These are phyloP conservation scores for Eupeodes corollae DNA, from an alignment of 1,140 invertebrate species.

Conservation along the genomic window DNA sequence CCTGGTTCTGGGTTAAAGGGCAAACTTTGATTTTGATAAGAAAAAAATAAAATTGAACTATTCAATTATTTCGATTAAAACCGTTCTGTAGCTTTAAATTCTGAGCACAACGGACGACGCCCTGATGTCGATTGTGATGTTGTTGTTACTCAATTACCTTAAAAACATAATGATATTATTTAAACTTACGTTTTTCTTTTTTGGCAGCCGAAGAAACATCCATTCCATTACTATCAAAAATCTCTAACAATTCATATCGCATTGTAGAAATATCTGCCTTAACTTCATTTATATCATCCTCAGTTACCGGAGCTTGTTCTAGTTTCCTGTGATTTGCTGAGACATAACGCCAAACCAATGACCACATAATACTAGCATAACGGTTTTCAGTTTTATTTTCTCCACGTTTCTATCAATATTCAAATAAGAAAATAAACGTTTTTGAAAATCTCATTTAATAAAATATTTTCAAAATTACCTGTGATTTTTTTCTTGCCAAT, in stretches of 20 bases:
- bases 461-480: slow-evolving; percentile 21
- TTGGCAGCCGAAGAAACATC: slow-evolving; percentile 56
- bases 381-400: slow-evolving; percentile 52
- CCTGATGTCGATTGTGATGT: too few relatives aligned
- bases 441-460: not conserved
- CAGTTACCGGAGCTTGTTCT: slow-evolving; percentile 68
- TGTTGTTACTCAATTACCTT: not conserved
- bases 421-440: not conserved
- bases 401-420: slow-evolving; percentile 21
- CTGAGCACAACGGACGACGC: too few relatives aligned
- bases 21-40: too few relatives aligned
- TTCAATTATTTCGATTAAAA: too few relatives aligned
- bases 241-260: slow-evolving; percentile 73
- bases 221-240: slow-evolving; percentile 68
- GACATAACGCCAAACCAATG: slow-evolving; percentile 75
- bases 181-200: slow-evolving; percentile 51
- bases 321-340: slow-evolving; percentile 63
- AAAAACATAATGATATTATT: not conserved
- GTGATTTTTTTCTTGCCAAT: slow-evolving; percentile 28
- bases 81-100: too few relatives aligned
- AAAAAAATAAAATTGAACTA: too few relatives aligned
- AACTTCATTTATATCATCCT: slow-evolving; percentile 86
- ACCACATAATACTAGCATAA: slow-evolving; percentile 68
- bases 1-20: too few relatives aligned
- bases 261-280: slow-evolving; percentile 77